Evolutionary conservation across 2,888 invertebrate species (phyloP).

Genomic region (Cryptus viduatorius): DNA sequence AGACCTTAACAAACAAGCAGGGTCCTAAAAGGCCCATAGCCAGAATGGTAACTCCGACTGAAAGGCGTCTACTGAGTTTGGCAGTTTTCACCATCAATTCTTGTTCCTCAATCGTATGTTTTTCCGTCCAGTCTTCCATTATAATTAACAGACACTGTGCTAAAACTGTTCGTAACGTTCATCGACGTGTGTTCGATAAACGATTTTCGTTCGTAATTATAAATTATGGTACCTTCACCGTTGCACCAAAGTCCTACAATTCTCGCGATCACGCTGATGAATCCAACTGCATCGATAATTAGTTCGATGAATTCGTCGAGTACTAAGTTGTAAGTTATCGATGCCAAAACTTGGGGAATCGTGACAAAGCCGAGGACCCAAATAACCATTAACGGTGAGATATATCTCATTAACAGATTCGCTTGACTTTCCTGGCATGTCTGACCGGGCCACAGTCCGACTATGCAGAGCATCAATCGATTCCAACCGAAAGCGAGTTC

Average conservation of each 20-base stretch:
- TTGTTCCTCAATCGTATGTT: not conserved
- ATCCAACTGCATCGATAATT: too few species aligned
- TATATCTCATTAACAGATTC: too few species aligned
- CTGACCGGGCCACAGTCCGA: not conserved
- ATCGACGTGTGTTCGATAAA: not conserved
- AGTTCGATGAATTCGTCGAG: too few species aligned
- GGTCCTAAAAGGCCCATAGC: not conserved
- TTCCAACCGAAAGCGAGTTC: not conserved
- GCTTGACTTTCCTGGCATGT: too few species aligned
- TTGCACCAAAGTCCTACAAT: too few species aligned
- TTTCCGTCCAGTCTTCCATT: not conserved
- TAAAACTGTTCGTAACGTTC: not conserved
- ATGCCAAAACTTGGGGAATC: too few species aligned
- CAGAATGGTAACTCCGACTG: conserved; percentile 4
- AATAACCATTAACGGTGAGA: too few species aligned
- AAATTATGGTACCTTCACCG: too few species aligned
- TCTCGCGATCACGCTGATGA: too few species aligned
- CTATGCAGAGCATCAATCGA: not conserved
- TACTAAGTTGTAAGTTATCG: too few species aligned
- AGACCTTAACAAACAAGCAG: not conserved
- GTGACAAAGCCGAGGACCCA: too few species aligned
- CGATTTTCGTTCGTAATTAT: too few species aligned
- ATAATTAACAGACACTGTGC: not conserved
- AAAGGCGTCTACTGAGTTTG: not conserved
- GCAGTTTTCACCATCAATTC: not conserved